Evolutionary conservation across 2,888 invertebrate species (phyloP), one percentile per base, ranked within the genome.

Genomic region (Eumerus sabulonum): DNA sequence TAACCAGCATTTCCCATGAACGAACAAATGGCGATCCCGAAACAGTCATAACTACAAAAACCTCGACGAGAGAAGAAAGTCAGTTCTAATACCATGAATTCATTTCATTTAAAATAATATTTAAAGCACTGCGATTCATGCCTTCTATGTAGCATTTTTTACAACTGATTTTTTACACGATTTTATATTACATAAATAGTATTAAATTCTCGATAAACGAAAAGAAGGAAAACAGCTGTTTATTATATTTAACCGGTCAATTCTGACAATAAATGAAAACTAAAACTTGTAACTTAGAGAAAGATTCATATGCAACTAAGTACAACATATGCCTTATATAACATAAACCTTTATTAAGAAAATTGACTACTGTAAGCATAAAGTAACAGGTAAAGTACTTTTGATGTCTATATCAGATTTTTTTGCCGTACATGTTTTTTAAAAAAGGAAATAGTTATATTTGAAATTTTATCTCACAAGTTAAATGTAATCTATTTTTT

Each of bases 1-100:
- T 89, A 19, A 89, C 89, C 44, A 89, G 85, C 82, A 86, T 89
- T 84, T 87, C 88, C 36, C 88, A 89, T 64, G 88, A 87, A 63
- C 86, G 86, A 68, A 85, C 85, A 12, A 89, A 88, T 81, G 89
- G 88, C 1, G 88, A 89, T 83, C 82, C 85, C 16, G 88, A 87
- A 84, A 83, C 84, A 53, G 82, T 84, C 35, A 87, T 86, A 27
- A 86, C 88, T 44, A 86, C 85, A 72, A 85, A 85, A 40, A 87
- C 85, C 50, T 84, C 84, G 17, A 83, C 85, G n/a, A 86, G 86
- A 62, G 88, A 89, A 82, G 89, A 89, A 74, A 89, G 89, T 81
- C 86, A 88, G 83, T 88, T 89, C 82, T 89, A 86, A 84, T 63
- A 11, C 56, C 35, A 53, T 45, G 7, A 62, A 40, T 60, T 50